Conservation (phyloP, 1,140 invertebrate genomes). For the Tetragnatha versicolor region DNA sequence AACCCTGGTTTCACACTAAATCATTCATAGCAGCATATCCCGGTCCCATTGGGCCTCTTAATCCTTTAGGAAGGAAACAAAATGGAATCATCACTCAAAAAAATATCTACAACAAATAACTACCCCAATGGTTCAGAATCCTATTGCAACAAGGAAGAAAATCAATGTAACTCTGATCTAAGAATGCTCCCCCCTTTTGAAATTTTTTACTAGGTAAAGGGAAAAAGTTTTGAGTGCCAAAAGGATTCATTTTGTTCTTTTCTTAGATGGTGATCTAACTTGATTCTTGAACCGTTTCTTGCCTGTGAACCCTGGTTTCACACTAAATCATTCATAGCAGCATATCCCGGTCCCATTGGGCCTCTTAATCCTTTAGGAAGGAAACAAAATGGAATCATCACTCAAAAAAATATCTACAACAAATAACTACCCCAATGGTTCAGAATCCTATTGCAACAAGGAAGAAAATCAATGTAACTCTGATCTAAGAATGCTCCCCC, state of each 20-base stretch:
- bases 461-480: no score
- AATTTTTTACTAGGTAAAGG: no score
- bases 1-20: constrained; percentile 94
- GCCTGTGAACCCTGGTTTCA: constrained; percentile 96
- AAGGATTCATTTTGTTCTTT: no score
- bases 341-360: constrained; percentile 89
- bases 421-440: neutral
- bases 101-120: neutral
- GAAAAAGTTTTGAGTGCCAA: no score
- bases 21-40: constrained; percentile 97
- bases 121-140: neutral
- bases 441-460: neutral
- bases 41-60: constrained; percentile 76
- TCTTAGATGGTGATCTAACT: no score
- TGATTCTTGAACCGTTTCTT: no score
- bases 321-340: constrained; percentile 96
- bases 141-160: neutral
- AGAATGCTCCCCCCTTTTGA: no score
- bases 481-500: no score
- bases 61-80: neutral
- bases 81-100: neutral
- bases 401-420: neutral
- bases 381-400: neutral
- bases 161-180: no score
- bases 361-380: neutral